Percentiles rank a stretch among this genome's conserved stretches.
These are phyloP conservation scores for Drepanosiphum platanoidis DNA, from an alignment of 2,888 invertebrate genomes.

Conservation along the genomic window DNA sequence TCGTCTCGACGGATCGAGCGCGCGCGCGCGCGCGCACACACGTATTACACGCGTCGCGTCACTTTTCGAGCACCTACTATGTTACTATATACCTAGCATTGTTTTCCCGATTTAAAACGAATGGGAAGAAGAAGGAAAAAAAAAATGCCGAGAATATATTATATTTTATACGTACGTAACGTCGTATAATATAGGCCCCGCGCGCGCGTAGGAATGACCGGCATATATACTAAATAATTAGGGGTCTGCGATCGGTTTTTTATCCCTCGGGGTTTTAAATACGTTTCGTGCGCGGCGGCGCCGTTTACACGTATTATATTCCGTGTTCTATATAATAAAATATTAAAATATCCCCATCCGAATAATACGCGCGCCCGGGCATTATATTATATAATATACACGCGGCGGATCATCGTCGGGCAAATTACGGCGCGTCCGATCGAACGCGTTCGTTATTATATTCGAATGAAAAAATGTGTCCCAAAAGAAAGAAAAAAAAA, in stretches of 20 bases:
- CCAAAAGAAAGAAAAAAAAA: conserved; percentile 22
- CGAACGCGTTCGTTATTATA: neutral
- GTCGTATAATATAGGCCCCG: neutral
- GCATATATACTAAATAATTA: conserved; percentile 35
- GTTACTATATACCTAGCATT: neutral
- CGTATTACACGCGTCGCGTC: too few relatives aligned
- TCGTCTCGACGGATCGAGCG: too few relatives aligned
- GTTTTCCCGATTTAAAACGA: neutral
- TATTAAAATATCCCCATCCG: neutral
- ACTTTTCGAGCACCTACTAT: too few relatives aligned
- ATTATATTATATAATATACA: neutral
- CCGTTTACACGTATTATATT: conserved; percentile 25
- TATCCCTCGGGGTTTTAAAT: conserved; percentile 33
- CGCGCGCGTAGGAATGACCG: conserved; percentile 15
- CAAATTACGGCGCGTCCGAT: neutral
- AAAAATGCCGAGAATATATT: neutral
- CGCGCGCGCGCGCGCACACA: too few relatives aligned
- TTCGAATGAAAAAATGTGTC: conserved; percentile 8
- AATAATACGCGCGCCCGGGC: neutral
- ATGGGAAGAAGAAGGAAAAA: neutral
- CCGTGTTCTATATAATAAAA: conserved; percentile 21
- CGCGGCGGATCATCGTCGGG: neutral
- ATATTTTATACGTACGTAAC: neutral
- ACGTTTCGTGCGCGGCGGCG: conserved; percentile 22
- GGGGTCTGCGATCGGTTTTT: conserved; percentile 43